Conservation (phyloP, 2,797 vertebrate species). For the Sebastes oblongus region DNA sequence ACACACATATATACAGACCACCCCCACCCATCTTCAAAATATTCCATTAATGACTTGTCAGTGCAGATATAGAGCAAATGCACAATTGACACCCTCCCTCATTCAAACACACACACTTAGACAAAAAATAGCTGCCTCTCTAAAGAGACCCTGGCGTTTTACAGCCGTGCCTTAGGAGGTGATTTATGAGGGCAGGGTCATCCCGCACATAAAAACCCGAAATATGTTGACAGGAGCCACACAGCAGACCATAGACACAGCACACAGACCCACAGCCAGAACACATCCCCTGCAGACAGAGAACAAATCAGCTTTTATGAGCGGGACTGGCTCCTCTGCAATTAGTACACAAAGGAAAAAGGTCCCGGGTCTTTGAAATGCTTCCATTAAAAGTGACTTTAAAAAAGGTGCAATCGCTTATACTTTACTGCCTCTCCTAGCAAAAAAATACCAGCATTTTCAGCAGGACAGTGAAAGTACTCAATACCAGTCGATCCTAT, state of each 20-base stretch:
- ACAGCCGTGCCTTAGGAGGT: neutral
- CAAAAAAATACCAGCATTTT: neutral
- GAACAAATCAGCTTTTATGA: constrained; percentile 21
- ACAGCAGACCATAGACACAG: neutral
- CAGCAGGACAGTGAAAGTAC: neutral
- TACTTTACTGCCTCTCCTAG: neutral
- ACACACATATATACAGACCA: neutral
- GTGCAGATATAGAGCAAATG: neutral
- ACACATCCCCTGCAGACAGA: neutral
- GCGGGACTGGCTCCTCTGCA: neutral
- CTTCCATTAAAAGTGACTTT: constrained; percentile 11
- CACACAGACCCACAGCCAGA: neutral
- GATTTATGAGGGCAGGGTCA: constrained; percentile 30
- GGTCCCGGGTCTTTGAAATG: neutral
- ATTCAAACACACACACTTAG: neutral
- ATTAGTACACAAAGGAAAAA: constrained; percentile 16
- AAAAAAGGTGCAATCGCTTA: constrained; percentile 2
- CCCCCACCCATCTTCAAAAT: neutral
- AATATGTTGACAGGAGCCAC: constrained; percentile 31
- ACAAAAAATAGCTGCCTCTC: neutral
- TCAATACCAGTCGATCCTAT: neutral
- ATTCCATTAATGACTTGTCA: constrained; percentile 18
- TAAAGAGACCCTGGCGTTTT: neutral
- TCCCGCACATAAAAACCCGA: constrained; percentile 20
- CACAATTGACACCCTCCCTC: constrained; percentile 2